Conservation (phyloP, 2,888 invertebrate species). For the Xylota segnis region DNA sequence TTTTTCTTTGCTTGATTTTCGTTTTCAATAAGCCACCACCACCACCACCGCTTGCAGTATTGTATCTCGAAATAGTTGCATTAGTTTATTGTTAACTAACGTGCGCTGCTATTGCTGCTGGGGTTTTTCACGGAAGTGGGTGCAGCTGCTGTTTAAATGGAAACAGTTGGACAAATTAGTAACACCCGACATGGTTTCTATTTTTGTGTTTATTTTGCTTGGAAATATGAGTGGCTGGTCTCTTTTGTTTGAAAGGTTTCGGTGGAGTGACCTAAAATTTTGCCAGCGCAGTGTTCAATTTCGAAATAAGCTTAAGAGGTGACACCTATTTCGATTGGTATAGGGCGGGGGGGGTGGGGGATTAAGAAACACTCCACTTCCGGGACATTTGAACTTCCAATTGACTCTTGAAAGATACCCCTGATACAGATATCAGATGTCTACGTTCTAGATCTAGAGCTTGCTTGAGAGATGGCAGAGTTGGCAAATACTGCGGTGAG, state of each 20-base stretch:
- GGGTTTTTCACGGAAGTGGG: slow-evolving; percentile 59
- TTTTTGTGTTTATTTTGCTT: slow-evolving; percentile 12
- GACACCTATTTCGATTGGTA: slow-evolving; percentile 12
- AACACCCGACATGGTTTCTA: slow-evolving; percentile 57
- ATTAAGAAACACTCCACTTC: slow-evolving; percentile 7
- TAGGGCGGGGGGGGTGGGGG: not conserved
- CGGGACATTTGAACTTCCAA: slow-evolving; percentile 24
- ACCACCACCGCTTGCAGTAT: slow-evolving; percentile 8
- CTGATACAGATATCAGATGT: not conserved
- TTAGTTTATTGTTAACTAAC: slow-evolving; percentile 29
- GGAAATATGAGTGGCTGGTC: slow-evolving; percentile 38
- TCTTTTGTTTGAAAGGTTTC: slow-evolving; percentile 46
- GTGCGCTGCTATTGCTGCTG: slow-evolving; percentile 10
- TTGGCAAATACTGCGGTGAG: not conserved
- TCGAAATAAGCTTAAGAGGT: slow-evolving; percentile 39
- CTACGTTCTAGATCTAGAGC: not conserved
- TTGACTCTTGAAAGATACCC: slow-evolving; percentile 3
- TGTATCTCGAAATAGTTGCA: slow-evolving; percentile 43
- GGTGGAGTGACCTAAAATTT: slow-evolving; percentile 37
- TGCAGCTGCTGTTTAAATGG: slow-evolving; percentile 65
- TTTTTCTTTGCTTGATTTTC: slow-evolving; percentile 53
- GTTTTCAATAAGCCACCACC: slow-evolving; percentile 63
- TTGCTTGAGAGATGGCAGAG: not conserved
- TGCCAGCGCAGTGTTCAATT: not conserved
- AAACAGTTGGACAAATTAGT: slow-evolving; percentile 73